A percentile compares a stretch with the other conserved stretches of the same genome.
phyloP scores from a whole-genome alignment of 2,888 invertebrate genomes.

The Caenorhabditis panamensis region DNA sequence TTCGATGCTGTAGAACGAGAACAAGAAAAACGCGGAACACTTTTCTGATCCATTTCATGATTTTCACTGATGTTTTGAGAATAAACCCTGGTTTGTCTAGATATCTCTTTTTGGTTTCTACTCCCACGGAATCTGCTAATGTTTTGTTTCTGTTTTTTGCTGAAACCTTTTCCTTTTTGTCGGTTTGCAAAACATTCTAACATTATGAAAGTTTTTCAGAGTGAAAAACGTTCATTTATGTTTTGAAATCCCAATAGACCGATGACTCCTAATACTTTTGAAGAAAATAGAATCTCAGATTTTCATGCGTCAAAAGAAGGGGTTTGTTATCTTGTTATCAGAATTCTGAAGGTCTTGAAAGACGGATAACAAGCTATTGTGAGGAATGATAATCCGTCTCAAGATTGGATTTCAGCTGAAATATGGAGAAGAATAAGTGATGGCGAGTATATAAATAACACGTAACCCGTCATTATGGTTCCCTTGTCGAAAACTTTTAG shows the following conservation, averaged over 20 bases:
- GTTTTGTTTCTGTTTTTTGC: not conserved
- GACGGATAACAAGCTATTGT: slow-evolving; percentile 51
- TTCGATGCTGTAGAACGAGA: slow-evolving; percentile 97
- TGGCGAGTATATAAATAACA: slow-evolving; percentile 40
- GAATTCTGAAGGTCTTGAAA: not conserved
- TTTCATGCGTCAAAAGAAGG: not conserved
- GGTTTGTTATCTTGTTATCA: slow-evolving; percentile 5
- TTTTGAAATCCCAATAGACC: not conserved
- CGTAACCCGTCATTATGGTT: slow-evolving; percentile 33
- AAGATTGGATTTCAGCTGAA: slow-evolving; percentile 3
- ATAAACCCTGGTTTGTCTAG: too few species aligned
- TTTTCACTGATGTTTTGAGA: not conserved
- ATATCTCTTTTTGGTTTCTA: not conserved
- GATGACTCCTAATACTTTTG: not conserved
- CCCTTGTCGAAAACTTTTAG: slow-evolving; percentile 4
- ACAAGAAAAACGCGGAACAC: slow-evolving; percentile 94
- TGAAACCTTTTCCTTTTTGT: not conserved
- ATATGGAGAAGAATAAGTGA: slow-evolving; percentile 26
- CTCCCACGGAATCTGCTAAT: not conserved
- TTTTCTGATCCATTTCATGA: slow-evolving; percentile 84
- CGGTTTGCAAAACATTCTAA: too few species aligned
- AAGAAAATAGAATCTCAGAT: not conserved
- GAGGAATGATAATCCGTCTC: slow-evolving; percentile 34
- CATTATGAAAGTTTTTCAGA: too few species aligned
- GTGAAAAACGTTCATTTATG: not conserved